phyloP scores from a whole-genome alignment of 2,888 invertebrate genomes.

The Conops quadrifasciatus region DNA sequence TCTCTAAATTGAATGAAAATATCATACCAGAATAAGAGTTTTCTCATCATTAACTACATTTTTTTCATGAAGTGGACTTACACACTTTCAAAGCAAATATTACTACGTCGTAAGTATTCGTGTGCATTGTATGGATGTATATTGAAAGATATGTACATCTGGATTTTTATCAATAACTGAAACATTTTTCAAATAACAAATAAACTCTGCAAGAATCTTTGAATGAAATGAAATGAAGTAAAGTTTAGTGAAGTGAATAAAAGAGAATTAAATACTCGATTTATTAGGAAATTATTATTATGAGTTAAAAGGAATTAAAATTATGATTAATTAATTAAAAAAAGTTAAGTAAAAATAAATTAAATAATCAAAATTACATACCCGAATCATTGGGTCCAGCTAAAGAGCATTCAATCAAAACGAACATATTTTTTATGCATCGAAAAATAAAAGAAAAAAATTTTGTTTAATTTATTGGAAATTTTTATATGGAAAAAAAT shows the following conservation, averaged over 20 bases:
- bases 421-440: constrained; percentile 39
- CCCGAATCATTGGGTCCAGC: constrained; percentile 68
- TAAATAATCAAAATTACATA: constrained; percentile 59
- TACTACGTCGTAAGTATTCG: neutral
- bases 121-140: neutral
- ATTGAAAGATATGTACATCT: neutral
- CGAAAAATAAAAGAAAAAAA: constrained; percentile 42
- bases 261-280: constrained; percentile 15
- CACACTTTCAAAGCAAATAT: too few relatives aligned
- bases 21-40: too few relatives aligned
- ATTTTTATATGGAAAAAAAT: constrained; percentile 31
- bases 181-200: constrained; percentile 21
- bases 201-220: constrained; percentile 1
- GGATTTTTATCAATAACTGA: constrained; percentile 29
- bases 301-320: constrained; percentile 18
- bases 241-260: constrained; percentile 6
- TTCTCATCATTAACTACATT: too few relatives aligned
- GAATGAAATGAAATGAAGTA: neutral
- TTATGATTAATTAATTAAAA: constrained; percentile 36
- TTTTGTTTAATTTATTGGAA: constrained; percentile 32
- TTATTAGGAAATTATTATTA: constrained; percentile 32
- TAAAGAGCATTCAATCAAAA: constrained; percentile 37
- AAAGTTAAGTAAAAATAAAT: constrained; percentile 33
- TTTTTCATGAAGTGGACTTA: too few relatives aligned
- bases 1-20: too few relatives aligned